Conservation (phyloP, 2,113 vertebrate species). For the Otis tarda region DNA sequence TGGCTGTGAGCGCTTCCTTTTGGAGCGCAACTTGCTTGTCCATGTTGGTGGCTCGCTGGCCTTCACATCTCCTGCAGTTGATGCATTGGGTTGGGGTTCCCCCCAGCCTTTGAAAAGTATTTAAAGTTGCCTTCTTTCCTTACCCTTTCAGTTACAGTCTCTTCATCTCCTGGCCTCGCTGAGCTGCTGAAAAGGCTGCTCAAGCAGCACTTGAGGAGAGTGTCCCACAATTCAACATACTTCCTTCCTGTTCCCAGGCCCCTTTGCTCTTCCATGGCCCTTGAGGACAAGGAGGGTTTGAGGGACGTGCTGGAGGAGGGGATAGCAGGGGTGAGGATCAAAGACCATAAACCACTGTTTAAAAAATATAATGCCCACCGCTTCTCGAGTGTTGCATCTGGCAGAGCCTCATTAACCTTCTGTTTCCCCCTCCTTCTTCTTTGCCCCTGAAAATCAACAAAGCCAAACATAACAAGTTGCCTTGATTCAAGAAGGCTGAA, state of each 20-base stretch:
- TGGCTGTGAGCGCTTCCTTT: neutral
- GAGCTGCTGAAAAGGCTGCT: neutral
- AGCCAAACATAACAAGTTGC: slow-evolving; percentile 25
- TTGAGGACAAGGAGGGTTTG: neutral
- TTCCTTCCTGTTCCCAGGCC: slow-evolving; percentile 67
- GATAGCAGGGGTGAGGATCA: slow-evolving; percentile 39
- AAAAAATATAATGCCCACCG: neutral
- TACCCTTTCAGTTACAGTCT: neutral
- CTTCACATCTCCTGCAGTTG: neutral
- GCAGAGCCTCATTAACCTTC: slow-evolving; percentile 45
- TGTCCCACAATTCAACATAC: accelerated
- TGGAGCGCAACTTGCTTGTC: neutral
- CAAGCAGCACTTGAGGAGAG: slow-evolving; percentile 43
- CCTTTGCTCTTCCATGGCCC: neutral
- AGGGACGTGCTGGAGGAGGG: neutral
- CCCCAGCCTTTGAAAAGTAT: neutral
- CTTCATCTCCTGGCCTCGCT: neutral
- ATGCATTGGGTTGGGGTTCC: neutral
- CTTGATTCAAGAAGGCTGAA: neutral
- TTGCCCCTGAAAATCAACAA: slow-evolving; percentile 47
- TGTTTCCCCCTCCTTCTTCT: slow-evolving; percentile 39
- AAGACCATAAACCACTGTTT: slow-evolving; percentile 8
- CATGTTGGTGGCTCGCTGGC: neutral
- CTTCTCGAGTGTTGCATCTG: neutral
- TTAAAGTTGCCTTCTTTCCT: neutral